These are phyloP conservation scores for Nebria ingens DNA, from an alignment of 1,140 invertebrate species.

Conservation along the genomic window DNA sequence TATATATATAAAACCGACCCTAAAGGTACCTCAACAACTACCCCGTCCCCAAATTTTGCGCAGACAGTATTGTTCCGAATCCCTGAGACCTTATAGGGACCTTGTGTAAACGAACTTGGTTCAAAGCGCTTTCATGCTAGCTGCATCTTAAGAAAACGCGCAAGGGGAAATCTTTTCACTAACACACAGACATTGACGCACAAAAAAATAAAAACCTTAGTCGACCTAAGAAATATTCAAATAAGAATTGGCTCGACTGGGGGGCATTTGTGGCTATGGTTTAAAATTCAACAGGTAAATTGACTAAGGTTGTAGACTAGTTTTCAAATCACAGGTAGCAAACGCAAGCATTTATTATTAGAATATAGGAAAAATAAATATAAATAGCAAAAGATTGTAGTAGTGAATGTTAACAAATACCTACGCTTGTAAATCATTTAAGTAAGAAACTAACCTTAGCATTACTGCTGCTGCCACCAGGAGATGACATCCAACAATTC, in stretches of 20 bases:
- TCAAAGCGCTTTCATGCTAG: neutral
- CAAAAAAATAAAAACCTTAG: conserved; percentile 3
- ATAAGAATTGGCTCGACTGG: conserved; percentile 1
- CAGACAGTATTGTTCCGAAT: conserved; percentile 3
- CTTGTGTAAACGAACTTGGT: conserved; percentile 1
- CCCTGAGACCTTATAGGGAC: conserved; percentile 3
- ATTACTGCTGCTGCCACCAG: conserved; percentile 69
- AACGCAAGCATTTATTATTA: too few species aligned
- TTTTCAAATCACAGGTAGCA: too few species aligned
- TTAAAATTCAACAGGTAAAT: neutral
- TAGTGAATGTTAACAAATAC: too few species aligned
- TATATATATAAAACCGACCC: too few species aligned
- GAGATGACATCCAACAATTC: conserved; percentile 81
- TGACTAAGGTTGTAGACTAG: too few species aligned
- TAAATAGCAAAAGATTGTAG: too few species aligned
- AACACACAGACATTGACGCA: neutral
- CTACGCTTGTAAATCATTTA: too few species aligned
- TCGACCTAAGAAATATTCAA: conserved; percentile 5
- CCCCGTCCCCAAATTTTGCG: neutral
- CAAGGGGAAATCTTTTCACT: conserved; percentile 4
- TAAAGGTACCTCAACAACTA: neutral
- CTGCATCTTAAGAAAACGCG: conserved; percentile 2
- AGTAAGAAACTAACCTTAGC: neutral
- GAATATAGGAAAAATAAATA: too few species aligned
- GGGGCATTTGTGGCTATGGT: neutral